phyloP scores from a whole-genome alignment of 2,797 vertebrate species.

The Leucoraja ocellata region DNA sequence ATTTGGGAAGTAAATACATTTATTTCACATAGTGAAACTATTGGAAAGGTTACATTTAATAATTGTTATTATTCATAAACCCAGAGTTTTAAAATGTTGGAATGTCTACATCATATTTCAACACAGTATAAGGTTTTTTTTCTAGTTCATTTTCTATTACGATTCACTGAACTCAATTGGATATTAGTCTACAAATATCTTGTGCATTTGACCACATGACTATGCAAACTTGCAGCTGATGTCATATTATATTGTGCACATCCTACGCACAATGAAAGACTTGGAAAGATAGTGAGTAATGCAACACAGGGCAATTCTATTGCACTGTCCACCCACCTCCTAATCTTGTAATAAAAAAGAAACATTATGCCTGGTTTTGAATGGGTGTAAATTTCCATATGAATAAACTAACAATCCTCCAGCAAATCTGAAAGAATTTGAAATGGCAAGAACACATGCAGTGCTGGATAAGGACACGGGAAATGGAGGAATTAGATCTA shows the following conservation, averaged over 20 bases:
- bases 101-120: not conserved
- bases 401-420: conserved; percentile 26
- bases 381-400: not conserved
- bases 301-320: not conserved
- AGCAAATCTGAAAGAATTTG: not conserved
- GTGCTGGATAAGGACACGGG: not conserved
- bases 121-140: not conserved
- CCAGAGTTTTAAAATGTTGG: not conserved
- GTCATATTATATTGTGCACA: not conserved
- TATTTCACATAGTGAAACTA: not conserved
- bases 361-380: not conserved
- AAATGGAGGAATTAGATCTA: not conserved
- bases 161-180: not conserved
- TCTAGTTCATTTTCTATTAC: not conserved
- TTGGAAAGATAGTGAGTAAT: not conserved
- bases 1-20: not conserved
- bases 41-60: not conserved
- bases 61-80: not conserved
- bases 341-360: not conserved
- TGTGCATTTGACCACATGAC: not conserved
- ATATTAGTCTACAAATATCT: not conserved
- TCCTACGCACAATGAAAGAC: not conserved
- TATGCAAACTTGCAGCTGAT: not conserved
- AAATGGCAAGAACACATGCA: not conserved
- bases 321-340: not conserved